Evolutionary conservation across 1,140 invertebrate species (phyloP).

Genomic region (Grapholita molesta): DNA sequence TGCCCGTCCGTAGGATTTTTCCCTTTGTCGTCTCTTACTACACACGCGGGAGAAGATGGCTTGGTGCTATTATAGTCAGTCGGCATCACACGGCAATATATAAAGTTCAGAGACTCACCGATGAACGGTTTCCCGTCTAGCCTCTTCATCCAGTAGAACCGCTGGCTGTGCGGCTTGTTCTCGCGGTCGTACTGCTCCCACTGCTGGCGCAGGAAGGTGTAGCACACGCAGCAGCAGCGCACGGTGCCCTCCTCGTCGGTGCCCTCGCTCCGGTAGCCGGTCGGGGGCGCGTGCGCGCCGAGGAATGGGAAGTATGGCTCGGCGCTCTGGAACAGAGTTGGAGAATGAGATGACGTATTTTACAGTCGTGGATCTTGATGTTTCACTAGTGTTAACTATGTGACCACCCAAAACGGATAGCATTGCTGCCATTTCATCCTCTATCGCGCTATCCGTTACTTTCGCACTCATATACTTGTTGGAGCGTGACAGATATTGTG

Average conservation of each 20-base stretch:
- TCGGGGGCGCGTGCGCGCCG: slow-evolving; percentile 90
- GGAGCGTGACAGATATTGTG: too few relatives aligned
- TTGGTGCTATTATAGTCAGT: too few relatives aligned
- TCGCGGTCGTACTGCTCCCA: slow-evolving; percentile 94
- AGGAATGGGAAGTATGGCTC: slow-evolving; percentile 95
- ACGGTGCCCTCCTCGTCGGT: slow-evolving; percentile 74
- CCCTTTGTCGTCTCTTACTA: too few relatives aligned
- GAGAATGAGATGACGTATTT: neutral
- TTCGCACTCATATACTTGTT: too few relatives aligned
- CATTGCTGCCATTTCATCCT: too few relatives aligned
- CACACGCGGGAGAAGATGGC: too few relatives aligned
- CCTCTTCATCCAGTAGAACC: slow-evolving; percentile 95
- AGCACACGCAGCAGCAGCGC: slow-evolving; percentile 88
- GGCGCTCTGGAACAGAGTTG: slow-evolving; percentile 36
- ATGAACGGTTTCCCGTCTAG: slow-evolving; percentile 93
- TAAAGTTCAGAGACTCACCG: slow-evolving; percentile 67
- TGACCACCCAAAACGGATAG: too few relatives aligned
- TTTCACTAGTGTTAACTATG: too few relatives aligned
- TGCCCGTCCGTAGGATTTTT: too few relatives aligned
- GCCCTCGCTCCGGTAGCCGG: slow-evolving; percentile 80
- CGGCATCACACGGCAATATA: too few relatives aligned
- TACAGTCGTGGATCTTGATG: neutral
- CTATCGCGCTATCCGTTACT: too few relatives aligned
- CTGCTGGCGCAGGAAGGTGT: slow-evolving; percentile 90
- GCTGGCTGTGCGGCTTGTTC: slow-evolving; percentile 89